These are phyloP conservation scores for Drosophila murphyi DNA, from an alignment of 1,140 invertebrate species.

Conservation along the genomic window DNA sequence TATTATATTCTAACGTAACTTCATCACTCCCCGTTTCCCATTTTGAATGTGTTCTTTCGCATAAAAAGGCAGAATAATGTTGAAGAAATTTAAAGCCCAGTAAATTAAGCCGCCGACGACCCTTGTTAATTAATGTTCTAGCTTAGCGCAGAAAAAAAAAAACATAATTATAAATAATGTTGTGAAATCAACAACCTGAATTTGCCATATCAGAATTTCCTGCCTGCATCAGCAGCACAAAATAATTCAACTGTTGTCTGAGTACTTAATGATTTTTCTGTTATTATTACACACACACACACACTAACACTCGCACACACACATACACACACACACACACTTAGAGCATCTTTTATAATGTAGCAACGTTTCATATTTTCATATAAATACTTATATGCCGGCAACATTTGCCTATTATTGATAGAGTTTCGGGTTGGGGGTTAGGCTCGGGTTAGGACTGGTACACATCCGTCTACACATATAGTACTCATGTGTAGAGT, in stretches of 20 bases:
- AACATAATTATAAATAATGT: background rate
- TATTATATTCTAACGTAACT: too few relatives aligned
- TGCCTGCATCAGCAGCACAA: background rate
- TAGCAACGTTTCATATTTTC: constrained; percentile 43
- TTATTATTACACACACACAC: constrained; percentile 39
- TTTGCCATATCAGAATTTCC: background rate
- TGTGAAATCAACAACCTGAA: background rate
- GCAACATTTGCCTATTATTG: constrained; percentile 39
- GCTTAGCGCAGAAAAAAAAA: too few relatives aligned
- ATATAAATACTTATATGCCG: constrained; percentile 40
- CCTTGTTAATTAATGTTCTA: too few relatives aligned
- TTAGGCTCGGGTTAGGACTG: background rate
- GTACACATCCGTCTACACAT: constrained; percentile 7
- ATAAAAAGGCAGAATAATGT: too few relatives aligned
- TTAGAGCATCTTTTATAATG: constrained; percentile 36
- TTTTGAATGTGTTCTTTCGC: too few relatives aligned
- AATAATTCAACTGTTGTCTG: constrained; percentile 37
- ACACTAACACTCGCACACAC: constrained; percentile 10
- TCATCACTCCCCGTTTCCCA: too few relatives aligned
- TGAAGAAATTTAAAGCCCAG: background rate
- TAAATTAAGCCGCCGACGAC: too few relatives aligned
- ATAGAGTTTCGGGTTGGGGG: background rate
- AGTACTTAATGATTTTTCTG: constrained; percentile 43
- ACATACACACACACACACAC: background rate
- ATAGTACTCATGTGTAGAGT: constrained; percentile 15